Evolutionary conservation across 2,113 vertebrate genomes (phyloP).

Genomic region (Aptenodytes patagonicus): DNA sequence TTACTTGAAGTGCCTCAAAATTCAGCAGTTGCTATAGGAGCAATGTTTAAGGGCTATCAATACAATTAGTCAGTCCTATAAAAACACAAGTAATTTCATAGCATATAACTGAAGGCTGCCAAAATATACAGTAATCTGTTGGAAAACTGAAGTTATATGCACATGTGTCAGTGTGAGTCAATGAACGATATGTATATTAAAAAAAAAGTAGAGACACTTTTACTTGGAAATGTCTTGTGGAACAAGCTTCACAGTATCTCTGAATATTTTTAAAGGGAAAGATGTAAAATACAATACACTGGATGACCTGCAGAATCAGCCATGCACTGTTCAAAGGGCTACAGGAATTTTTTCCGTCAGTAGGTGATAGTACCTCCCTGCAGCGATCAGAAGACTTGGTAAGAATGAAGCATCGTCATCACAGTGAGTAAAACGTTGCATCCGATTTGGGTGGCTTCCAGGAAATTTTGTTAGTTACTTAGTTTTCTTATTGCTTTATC

Average conservation of each 20-base stretch:
- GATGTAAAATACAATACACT: background rate
- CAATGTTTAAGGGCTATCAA: background rate
- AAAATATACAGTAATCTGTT: background rate
- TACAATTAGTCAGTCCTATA: background rate
- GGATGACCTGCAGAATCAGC: background rate
- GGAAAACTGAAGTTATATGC: background rate
- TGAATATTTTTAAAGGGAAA: background rate
- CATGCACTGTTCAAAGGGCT: background rate
- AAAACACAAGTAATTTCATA: background rate
- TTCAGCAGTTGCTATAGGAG: slow-evolving; percentile 4
- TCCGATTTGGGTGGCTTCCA: background rate
- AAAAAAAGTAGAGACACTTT: background rate
- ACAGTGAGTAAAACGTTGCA: background rate
- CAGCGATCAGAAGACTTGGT: background rate
- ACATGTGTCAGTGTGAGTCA: slow-evolving; percentile 1
- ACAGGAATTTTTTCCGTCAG: background rate
- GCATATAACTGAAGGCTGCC: background rate
- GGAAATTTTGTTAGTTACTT: background rate
- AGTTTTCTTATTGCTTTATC: background rate
- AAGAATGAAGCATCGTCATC: background rate
- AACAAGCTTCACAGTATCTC: background rate
- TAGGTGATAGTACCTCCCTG: background rate
- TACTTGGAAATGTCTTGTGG: background rate
- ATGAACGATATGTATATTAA: background rate
- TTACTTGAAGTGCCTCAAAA: background rate